A percentile compares a stretch with the other conserved stretches of the same genome.
Evolutionary conservation across 30 jellyfish, hydroid and myxozoan genomes (phyloP).

Genomic region (Turritopsis rubra): DNA sequence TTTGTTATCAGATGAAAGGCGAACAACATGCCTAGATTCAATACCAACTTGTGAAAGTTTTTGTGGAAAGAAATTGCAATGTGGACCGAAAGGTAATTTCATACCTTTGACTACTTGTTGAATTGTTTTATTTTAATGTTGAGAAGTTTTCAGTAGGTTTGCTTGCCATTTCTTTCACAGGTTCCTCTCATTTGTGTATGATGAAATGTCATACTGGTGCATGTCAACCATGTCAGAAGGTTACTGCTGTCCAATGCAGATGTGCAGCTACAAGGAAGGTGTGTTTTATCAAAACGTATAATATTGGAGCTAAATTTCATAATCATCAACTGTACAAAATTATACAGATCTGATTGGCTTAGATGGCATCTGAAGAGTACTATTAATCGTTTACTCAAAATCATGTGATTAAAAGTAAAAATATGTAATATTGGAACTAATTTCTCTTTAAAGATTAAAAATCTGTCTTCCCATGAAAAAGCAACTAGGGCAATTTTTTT

Average conservation of each 20-base stretch:
- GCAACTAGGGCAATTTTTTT: background rate
- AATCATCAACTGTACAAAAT: no score
- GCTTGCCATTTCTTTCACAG: conserved; percentile 27
- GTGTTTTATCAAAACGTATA: background rate
- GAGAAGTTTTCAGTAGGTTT: no score
- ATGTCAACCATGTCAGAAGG: conserved; percentile 74
- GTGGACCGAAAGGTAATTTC: conserved; percentile 82
- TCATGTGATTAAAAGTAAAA: no score
- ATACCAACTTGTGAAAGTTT: conserved; percentile 77
- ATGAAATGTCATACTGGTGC: conserved; percentile 66
- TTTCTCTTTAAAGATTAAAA: no score
- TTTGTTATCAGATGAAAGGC: conserved; percentile 42
- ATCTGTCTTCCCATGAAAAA: no score
- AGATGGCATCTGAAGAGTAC: no score
- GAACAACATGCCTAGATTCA: conserved; percentile 74
- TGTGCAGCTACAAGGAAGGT: conserved; percentile 66
- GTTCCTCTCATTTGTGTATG: conserved; percentile 69
- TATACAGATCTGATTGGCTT: no score
- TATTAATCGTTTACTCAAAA: no score
- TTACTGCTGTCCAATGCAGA: conserved; percentile 53
- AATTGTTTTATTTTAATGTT: background rate
- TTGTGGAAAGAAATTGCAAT: conserved; percentile 74
- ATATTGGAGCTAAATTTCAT: background rate
- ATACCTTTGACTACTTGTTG: background rate
- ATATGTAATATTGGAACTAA: no score